Evolutionary conservation across 2,113 vertebrate genomes (phyloP), one percentile per base, ranked within the genome.

Genomic region (Apistogramma diplotaenia): DNA sequence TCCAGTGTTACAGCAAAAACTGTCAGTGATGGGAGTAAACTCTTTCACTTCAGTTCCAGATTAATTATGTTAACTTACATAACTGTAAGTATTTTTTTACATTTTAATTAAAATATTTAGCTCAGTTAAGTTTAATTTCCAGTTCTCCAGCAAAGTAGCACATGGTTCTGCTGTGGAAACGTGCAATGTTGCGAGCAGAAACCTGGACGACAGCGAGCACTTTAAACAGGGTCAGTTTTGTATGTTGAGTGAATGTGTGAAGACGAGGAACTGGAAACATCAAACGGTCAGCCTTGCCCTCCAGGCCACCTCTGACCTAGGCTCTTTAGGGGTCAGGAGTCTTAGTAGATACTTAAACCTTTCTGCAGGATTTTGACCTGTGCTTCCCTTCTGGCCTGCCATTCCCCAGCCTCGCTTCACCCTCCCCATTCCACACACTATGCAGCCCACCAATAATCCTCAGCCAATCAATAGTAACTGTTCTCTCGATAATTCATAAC

Each of bases 401-500:
- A 83, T 90, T 87, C 86, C 73, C 82, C 58, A 79, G 55, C 62
- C 57, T 78, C 49, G 33, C 65, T 86, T 75, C 37, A 33, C 87
- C 83, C 89, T 76, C 75, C 85, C 75, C 86, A 62, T 12, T 82
- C 62, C 87, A 51, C 61, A 51, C 61, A 37, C 90, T 67, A 65
- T 75, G 81, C 81, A 84, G 85, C 92, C 92, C 92, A 93, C 93
- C 94, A 93, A 94, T 95, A 95, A 95, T 96, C 94, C 92, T 75
- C 86, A 74, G 78, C 91, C 93, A 92, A 95, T 96, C 95, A 95
- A 96, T 96, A 96, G 94, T 94, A 95, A 95, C 94, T 94, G 94
- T 94, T 95, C 94, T 95, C 94, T 95, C 95, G 94, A 96, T 96
- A 96, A 96, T 96, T 96, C 95, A 96, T 95, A 96, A 95, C 94